phyloP scores from a whole-genome alignment of 2,797 vertebrate genomes.

The Florisuga fusca region DNA sequence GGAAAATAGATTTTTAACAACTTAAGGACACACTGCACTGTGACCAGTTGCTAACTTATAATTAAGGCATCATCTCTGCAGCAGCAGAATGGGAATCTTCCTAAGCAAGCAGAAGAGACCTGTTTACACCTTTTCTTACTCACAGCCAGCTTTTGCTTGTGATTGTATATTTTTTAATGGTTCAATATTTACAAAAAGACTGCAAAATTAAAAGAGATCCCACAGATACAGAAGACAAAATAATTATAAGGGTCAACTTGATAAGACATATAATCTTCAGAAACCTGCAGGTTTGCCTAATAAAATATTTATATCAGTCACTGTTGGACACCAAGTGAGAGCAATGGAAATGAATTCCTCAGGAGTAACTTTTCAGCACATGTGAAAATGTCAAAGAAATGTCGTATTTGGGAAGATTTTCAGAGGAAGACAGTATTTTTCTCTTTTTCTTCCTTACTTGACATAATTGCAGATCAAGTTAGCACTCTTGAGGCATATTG shows the following conservation, averaged over 20 bases:
- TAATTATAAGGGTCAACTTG: constrained; percentile 87
- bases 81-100: not conserved
- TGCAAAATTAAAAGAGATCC: constrained; percentile 80
- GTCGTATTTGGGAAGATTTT: not conserved
- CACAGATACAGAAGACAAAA: constrained; percentile 81
- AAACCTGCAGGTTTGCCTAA: constrained; percentile 81
- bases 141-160: constrained; percentile 47
- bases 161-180: constrained; percentile 57
- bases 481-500: not conserved
- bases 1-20: not conserved
- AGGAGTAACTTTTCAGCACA: constrained; percentile 55
- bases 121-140: constrained; percentile 57
- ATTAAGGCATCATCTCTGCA: not conserved
- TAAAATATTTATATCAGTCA: constrained; percentile 86
- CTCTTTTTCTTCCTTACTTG: constrained; percentile 9
- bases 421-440: not conserved
- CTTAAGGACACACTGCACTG: not conserved
- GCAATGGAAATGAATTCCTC: constrained; percentile 64
- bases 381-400: constrained; percentile 45
- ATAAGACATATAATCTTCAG: constrained; percentile 87
- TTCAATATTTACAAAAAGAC: constrained; percentile 83
- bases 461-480: constrained; percentile 18
- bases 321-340: constrained; percentile 78
- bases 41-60: not conserved
- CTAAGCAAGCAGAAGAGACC: not conserved